Evolutionary conservation across 2,113 vertebrate species (phyloP).

Genomic region (Chloroceryle aenea): DNA sequence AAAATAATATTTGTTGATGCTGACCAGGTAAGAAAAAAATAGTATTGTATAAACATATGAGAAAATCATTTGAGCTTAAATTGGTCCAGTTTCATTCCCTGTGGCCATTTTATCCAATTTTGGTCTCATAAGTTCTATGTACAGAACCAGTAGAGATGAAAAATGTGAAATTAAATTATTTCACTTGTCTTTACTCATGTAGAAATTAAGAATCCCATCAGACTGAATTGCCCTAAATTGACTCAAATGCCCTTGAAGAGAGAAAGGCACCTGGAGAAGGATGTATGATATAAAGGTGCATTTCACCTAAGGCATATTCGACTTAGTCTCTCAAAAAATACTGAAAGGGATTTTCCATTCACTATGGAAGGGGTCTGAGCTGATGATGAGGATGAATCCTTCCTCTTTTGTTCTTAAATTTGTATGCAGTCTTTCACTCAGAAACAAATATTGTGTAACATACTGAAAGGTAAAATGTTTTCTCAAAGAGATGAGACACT

Average conservation of each 20-base stretch:
- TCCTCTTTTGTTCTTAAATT: neutral
- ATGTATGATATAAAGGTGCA: neutral
- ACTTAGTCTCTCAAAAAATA: neutral
- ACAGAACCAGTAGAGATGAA: neutral
- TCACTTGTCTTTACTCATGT: neutral
- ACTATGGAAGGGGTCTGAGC: neutral
- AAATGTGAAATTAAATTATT: neutral
- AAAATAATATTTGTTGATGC: conserved; percentile 99
- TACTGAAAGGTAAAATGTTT: neutral
- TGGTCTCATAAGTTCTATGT: accelerated
- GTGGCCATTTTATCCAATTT: neutral
- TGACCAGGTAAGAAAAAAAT: conserved; percentile 85
- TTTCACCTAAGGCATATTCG: neutral
- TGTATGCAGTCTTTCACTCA: neutral
- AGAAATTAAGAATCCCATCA: neutral
- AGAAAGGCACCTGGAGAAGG: neutral
- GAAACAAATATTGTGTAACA: neutral
- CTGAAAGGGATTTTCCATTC: neutral
- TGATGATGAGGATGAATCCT: neutral
- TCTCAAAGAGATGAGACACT: neutral
- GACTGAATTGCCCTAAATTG: neutral
- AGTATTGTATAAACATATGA: neutral
- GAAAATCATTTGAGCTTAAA: neutral
- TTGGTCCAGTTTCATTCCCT: neutral
- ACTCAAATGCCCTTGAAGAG: neutral